Base-by-base conservation (phyloP, 2,888 invertebrate species). In the Melinopterus prodromus region DNA sequence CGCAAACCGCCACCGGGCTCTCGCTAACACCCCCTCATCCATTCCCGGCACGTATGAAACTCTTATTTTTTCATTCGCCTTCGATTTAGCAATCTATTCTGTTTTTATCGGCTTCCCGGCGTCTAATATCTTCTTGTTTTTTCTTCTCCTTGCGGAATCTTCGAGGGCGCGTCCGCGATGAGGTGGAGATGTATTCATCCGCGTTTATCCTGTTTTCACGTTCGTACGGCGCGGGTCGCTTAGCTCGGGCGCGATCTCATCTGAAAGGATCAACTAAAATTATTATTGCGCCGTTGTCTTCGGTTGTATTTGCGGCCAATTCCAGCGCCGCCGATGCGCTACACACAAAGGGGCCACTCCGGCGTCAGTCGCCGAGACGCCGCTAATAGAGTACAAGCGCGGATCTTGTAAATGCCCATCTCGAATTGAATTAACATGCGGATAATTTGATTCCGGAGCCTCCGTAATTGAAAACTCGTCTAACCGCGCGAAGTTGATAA, bases 31-130 rank as follows among this genome's bases (percentile, higher is more conserved):
- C 53, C 75, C 72, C 77, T 77, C 79, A 82, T 80, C 80, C 84
- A 88, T 87, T 87, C 87, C 80, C 72, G 80, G 83, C 88, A 88
- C 89, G 89, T 87, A 86, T 83, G 83, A 82, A 85, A 53, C 85
- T 86, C 86, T 86, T 86, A 87, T 87, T 87, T 89, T 89, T 88
- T 87, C 87, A 88, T 88, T 86, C 87, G 84, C 85, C 84, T 88
- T 87, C 88, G 88, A 88, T 88, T 88, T 87, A 86, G 88, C 88
- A 86, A 88, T 88, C 87, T 86, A 88, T 88, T 88, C 87, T 85
- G 86, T 88, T 88, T 88, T 88, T 88, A 88, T 88, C 88, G 87
- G 85, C 82, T 87, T 88, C 87, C 86, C 86, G 86, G 87, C 87
- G 86, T 86, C 87, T 87, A 85, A 86, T 86, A 87, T 85, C 84